These are phyloP conservation scores for Anolis carolinensis DNA, from an alignment of 2,113 vertebrate genomes.

Conservation along the genomic window DNA sequence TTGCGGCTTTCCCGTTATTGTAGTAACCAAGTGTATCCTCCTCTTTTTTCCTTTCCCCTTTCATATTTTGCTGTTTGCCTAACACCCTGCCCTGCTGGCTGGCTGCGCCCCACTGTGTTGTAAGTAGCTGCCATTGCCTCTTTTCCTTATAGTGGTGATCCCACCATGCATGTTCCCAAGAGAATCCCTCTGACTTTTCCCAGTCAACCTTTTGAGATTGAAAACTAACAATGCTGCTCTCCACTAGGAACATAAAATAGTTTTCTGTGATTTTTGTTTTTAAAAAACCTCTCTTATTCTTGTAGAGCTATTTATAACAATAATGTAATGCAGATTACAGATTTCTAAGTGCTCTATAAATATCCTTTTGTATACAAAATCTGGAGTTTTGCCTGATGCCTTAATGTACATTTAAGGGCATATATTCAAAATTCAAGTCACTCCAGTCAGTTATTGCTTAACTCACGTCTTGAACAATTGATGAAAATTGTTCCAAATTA, in stretches of 20 bases:
- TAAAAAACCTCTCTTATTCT: not conserved
- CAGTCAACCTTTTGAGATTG: not conserved
- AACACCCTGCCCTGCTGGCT: constrained; percentile 13
- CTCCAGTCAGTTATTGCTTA: not conserved
- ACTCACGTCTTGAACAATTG: not conserved
- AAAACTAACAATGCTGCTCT: not conserved
- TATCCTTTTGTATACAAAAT: not conserved
- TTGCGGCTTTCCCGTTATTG: not conserved
- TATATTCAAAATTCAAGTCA: not conserved
- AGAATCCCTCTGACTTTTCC: not conserved
- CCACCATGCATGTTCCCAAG: not conserved
- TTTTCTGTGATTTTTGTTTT: not conserved
- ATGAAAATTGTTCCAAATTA: not conserved
- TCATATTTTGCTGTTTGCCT: constrained; percentile 38
- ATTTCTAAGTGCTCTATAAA: not conserved
- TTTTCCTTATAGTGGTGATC: not conserved
- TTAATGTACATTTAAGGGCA: not conserved
- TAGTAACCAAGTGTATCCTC: constrained; percentile 34
- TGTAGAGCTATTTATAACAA: not conserved
- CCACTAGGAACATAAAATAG: not conserved
- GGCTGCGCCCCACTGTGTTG: constrained; percentile 39
- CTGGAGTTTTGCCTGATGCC: not conserved
- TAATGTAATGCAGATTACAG: constrained; percentile 1
- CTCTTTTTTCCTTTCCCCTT: constrained; percentile 38
- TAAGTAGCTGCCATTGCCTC: constrained; percentile 48